Percentiles rank a stretch among this genome's conserved stretches.
Conservation (phyloP, 2,888 invertebrate species). For the Spodoptera picta region DNA sequence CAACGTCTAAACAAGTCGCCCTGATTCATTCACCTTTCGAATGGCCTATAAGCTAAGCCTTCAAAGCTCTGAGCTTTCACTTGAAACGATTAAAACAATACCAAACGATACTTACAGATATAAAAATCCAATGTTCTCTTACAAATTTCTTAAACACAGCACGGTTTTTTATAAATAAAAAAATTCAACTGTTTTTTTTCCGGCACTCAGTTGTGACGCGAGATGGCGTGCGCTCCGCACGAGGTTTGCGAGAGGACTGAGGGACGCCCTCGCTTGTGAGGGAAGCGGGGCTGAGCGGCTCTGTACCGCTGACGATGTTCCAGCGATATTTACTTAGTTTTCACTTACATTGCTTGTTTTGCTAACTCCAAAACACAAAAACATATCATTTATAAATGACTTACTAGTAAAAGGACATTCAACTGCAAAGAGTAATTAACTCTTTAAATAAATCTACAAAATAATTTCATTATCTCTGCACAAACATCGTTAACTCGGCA, state of each 20-base stretch:
- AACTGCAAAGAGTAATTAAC: background rate
- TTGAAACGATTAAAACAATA: conserved; percentile 49
- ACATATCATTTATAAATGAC: background rate
- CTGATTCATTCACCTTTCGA: conserved; percentile 72
- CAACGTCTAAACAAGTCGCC: conserved; percentile 59
- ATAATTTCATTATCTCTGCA: background rate
- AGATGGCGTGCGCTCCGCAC: conserved; percentile 63
- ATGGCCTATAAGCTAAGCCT: conserved; percentile 55
- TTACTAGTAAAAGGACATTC: background rate
- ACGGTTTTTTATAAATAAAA: conserved; percentile 77
- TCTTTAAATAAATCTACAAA: background rate
- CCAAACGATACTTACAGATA: conserved; percentile 74
- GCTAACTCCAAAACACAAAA: background rate
- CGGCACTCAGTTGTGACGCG: conserved; percentile 67
- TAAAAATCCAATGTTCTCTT: conserved; percentile 76
- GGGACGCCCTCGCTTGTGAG: conserved; percentile 72
- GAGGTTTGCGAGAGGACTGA: conserved; percentile 79
- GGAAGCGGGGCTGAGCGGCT: conserved; percentile 77
- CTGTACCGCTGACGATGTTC: conserved; percentile 60
- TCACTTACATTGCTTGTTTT: conserved; percentile 66
- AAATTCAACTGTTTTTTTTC: conserved; percentile 69
- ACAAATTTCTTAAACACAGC: conserved; percentile 76
- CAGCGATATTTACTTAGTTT: conserved; percentile 70
- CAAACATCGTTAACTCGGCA: conserved; percentile 38
- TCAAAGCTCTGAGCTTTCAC: conserved; percentile 71